These are phyloP conservation scores for Trilocha varians DNA, from an alignment of 2,888 invertebrate species.

Conservation along the genomic window DNA sequence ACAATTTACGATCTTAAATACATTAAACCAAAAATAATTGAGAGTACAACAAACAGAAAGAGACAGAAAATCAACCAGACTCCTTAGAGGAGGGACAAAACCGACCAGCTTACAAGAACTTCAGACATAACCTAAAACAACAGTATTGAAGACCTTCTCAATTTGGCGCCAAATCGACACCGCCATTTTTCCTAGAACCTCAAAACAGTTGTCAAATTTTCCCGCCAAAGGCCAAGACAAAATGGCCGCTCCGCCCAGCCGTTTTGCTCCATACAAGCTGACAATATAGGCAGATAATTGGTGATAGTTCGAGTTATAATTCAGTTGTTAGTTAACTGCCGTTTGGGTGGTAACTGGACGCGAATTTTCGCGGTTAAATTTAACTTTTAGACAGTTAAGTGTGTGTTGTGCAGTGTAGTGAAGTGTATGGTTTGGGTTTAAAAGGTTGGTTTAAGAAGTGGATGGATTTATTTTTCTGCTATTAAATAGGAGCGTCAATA, in stretches of 20 bases:
- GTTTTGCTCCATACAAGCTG: constrained; percentile 45
- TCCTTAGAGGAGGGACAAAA: constrained; percentile 1
- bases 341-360: constrained; percentile 21
- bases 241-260: constrained; percentile 48
- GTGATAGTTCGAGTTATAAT: constrained; percentile 53
- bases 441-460: too few species aligned
- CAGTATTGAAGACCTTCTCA: too few species aligned
- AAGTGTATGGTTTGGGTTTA: too few species aligned
- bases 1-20: not conserved
- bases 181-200: too few species aligned
- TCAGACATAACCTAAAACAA: not conserved
- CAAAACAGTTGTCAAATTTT: not conserved
- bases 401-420: not conserved
- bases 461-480: too few species aligned
- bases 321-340: constrained; percentile 42
- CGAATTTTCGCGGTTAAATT: constrained; percentile 18
- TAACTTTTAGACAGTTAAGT: constrained; percentile 11
- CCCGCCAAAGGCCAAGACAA: constrained; percentile 12
- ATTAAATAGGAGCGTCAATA: too few species aligned
- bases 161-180: too few species aligned
- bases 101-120: constrained; percentile 21
- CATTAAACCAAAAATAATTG: not conserved
- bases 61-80: not conserved
- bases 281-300: constrained; percentile 59
- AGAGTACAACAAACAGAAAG: not conserved